Evolutionary conservation across 2,113 vertebrate genomes (phyloP).

Genomic region (Mystacornis crossleyi): DNA sequence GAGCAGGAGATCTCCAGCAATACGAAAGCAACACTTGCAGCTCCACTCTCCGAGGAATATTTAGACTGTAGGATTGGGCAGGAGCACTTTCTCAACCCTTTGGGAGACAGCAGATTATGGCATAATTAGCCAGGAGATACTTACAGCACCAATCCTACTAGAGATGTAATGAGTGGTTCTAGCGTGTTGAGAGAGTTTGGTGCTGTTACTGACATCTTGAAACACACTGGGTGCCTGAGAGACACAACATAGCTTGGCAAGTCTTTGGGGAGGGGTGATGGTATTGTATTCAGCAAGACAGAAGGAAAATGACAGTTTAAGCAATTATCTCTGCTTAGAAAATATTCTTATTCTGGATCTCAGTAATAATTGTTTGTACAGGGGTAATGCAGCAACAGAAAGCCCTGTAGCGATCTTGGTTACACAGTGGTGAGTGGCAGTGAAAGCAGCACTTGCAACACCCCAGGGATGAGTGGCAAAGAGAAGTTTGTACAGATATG

Average conservation of each 20-base stretch:
- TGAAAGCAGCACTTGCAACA: background rate
- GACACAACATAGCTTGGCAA: background rate
- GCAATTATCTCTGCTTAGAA: background rate
- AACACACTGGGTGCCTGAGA: background rate
- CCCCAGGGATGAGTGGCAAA: background rate
- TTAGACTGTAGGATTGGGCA: background rate
- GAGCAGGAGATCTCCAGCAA: background rate
- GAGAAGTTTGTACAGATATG: background rate
- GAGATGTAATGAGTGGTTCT: background rate
- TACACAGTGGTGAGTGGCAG: background rate
- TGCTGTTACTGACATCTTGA: background rate
- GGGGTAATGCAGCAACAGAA: background rate
- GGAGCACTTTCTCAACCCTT: fast-evolving
- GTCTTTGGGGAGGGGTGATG: background rate
- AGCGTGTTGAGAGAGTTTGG: background rate
- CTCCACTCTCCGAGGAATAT: background rate
- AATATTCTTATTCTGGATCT: background rate
- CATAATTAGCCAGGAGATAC: background rate
- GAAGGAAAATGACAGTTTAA: background rate
- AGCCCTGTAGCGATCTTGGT: background rate
- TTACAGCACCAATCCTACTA: background rate
- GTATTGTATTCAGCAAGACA: background rate
- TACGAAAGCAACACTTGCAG: background rate
- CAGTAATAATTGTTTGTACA: background rate
- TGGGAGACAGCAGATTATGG: background rate